Percentiles rank a stretch among this genome's conserved stretches.
These are phyloP conservation scores for Hirtodrosophila cameraria DNA, from an alignment of 2,888 invertebrate genomes.

Conservation along the genomic window DNA sequence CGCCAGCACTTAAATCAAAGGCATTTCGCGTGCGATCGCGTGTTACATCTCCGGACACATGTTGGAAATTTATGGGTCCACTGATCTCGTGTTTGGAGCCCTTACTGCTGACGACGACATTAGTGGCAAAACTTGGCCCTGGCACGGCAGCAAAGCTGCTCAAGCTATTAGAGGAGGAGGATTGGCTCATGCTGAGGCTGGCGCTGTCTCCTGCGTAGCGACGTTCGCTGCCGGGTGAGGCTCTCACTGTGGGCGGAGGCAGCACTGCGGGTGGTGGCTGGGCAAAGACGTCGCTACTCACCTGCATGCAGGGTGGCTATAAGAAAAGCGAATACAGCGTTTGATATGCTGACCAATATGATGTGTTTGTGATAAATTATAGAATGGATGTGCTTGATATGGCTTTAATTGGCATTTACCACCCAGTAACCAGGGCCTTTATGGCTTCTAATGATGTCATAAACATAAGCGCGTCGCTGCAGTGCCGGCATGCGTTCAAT, in stretches of 20 bases:
- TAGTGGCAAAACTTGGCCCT: conserved; percentile 68
- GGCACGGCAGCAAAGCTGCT: conserved; percentile 60
- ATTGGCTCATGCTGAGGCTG: conserved; percentile 61
- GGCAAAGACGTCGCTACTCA: conserved; percentile 60
- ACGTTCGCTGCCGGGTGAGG: conserved; percentile 36
- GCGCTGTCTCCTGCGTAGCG: conserved; percentile 22
- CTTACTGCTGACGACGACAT: conserved; percentile 65
- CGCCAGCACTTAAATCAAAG: conserved; percentile 67
- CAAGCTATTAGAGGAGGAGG: conserved; percentile 66
- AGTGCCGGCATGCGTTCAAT: conserved; percentile 69
- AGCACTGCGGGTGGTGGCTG: conserved; percentile 63
- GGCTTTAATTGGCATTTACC: conserved; percentile 58
- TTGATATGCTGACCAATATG: conserved; percentile 1
- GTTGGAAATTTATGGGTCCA: conserved; percentile 75
- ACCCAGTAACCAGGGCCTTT: conserved; percentile 81
- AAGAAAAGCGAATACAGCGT: conserved; percentile 18
- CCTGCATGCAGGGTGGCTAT: conserved; percentile 70
- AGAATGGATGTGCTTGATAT: conserved; percentile 1
- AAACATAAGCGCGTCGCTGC: conserved; percentile 78
- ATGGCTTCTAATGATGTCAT: conserved; percentile 81
- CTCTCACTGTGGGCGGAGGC: conserved; percentile 55
- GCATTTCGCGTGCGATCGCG: conserved; percentile 80
- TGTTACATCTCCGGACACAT: conserved; percentile 78
- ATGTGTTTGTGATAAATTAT: not conserved
- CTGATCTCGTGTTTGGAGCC: conserved; percentile 77